phyloP scores from a whole-genome alignment of 2,888 invertebrate species.

The Listrodromus nycthemerus region DNA sequence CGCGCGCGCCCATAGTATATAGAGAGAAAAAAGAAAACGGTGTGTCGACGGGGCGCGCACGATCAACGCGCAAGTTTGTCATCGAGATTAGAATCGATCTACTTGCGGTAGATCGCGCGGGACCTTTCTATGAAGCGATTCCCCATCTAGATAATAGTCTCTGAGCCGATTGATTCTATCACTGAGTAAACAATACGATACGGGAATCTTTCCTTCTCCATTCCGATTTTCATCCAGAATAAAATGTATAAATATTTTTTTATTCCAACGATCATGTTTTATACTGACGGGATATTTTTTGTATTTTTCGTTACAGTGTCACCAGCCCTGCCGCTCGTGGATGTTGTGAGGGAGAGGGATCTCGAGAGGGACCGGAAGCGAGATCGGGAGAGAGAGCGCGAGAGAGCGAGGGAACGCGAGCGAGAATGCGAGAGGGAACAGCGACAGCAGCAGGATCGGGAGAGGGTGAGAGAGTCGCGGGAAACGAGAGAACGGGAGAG shows the following conservation, averaged over 20 bases:
- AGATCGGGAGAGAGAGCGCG: conserved; percentile 74
- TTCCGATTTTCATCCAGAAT: not conserved
- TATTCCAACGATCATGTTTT: not conserved
- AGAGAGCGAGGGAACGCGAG: conserved; percentile 68
- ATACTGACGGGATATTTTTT: conserved; percentile 27
- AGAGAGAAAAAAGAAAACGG: conserved; percentile 16
- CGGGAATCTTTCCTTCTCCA: conserved; percentile 6
- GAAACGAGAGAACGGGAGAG: conserved; percentile 75
- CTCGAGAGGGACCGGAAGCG: conserved; percentile 72
- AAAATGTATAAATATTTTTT: not conserved
- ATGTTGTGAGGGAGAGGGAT: conserved; percentile 79
- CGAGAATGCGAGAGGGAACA: conserved; percentile 56
- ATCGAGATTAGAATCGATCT: conserved; percentile 71
- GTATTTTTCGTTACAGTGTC: conserved; percentile 76
- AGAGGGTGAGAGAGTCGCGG: conserved; percentile 72
- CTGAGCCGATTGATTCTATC: conserved; percentile 50
- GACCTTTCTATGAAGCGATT: conserved; percentile 67
- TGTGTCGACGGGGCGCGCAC: conserved; percentile 57
- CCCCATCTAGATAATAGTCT: conserved; percentile 58
- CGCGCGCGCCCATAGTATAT: too few relatives aligned
- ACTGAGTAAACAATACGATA: conserved; percentile 52
- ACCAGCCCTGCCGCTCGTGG: conserved; percentile 78
- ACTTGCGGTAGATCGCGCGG: conserved; percentile 65
- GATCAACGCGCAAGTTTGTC: conserved; percentile 69
- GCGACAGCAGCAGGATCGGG: conserved; percentile 69